Conservation (phyloP, 2,888 invertebrate genomes). For the Tenthredo livida region DNA sequence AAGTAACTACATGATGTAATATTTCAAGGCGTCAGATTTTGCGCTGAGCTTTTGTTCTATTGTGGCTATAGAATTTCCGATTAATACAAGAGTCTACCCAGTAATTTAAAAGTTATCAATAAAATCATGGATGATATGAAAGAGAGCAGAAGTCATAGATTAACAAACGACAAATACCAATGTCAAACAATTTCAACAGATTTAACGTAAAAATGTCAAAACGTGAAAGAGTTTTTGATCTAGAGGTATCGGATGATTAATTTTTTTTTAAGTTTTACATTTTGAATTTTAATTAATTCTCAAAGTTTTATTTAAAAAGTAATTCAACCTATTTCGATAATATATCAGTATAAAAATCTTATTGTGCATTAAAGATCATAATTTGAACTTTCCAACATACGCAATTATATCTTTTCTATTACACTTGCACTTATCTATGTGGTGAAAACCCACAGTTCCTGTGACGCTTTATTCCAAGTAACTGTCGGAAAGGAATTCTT, state of each 20-base stretch:
- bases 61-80: constrained; percentile 2
- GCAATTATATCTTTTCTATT: background rate
- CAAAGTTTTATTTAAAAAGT: background rate
- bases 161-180: constrained; percentile 26
- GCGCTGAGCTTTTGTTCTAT: background rate
- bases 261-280: background rate
- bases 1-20: background rate
- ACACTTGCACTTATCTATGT: constrained; percentile 38
- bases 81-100: background rate
- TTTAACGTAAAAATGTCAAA: constrained; percentile 26
- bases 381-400: no score
- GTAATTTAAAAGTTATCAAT: background rate
- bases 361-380: background rate
- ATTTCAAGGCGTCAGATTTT: background rate
- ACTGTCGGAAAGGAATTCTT: background rate
- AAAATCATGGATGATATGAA: constrained; percentile 20
- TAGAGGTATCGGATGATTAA: background rate
- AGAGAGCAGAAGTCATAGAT: background rate
- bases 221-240: constrained; percentile 19
- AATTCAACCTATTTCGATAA: background rate
- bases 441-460: constrained; percentile 34
- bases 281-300: no score
- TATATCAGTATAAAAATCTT: background rate
- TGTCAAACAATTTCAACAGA: constrained; percentile 24
- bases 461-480: background rate